Evolutionary conservation across 1,140 invertebrate genomes (phyloP).

Genomic region (Drosophila rufa): DNA sequence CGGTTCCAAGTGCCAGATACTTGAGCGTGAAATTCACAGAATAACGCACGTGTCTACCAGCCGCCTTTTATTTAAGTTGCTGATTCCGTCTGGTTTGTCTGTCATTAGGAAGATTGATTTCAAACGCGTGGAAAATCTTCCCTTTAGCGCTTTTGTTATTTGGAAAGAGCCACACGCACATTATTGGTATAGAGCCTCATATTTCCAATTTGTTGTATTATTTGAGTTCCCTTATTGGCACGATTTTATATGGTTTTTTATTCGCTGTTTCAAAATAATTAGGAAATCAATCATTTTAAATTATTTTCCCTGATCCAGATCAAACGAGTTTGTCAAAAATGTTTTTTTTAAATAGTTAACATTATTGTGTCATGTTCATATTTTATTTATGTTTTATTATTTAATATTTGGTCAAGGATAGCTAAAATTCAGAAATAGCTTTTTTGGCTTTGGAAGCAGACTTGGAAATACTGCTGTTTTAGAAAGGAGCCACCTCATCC

Average conservation of each 20-base stretch:
- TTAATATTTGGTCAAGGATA: no score
- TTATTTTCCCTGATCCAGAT: background rate
- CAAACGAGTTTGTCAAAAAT: background rate
- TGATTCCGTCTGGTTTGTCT: constrained; percentile 46
- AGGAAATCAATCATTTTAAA: background rate
- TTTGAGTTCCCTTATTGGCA: background rate
- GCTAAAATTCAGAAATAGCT: no score
- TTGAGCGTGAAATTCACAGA: constrained; percentile 70
- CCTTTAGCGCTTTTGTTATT: constrained; percentile 55
- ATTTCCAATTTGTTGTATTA: constrained; percentile 15
- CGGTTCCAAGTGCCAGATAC: constrained; percentile 78
- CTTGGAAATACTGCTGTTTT: background rate
- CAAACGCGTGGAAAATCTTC: constrained; percentile 65
- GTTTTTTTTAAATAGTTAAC: no score
- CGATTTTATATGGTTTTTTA: background rate
- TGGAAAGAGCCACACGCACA: constrained; percentile 47
- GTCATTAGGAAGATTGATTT: constrained; percentile 83
- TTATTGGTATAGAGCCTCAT: background rate
- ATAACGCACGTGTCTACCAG: constrained; percentile 75
- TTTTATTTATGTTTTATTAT: no score
- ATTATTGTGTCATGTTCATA: no score
- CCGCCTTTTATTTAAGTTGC: constrained; percentile 27
- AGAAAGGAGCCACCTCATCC: background rate
- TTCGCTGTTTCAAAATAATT: no score
- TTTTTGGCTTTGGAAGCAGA: no score